phyloP scores from a whole-genome alignment of 2,888 invertebrate genomes.

The Cryptosula pallasiana region DNA sequence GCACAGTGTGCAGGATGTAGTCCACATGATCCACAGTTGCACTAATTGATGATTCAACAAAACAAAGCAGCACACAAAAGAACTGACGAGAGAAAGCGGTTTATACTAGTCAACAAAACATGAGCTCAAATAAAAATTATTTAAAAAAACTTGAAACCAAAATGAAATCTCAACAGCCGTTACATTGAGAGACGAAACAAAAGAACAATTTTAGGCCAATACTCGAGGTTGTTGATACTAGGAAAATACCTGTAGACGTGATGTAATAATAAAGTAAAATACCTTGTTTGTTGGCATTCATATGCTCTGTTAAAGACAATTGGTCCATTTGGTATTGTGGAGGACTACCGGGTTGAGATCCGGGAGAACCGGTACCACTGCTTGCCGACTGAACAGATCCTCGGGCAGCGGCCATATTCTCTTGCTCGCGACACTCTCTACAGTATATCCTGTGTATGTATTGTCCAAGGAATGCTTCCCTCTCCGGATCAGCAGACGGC shows the following conservation, averaged over 20 bases:
- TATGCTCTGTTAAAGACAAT: slow-evolving; percentile 82
- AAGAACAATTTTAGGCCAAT: no score
- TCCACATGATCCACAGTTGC: background rate
- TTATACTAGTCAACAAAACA: no score
- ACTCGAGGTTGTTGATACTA: no score
- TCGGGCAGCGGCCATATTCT: slow-evolving; percentile 30
- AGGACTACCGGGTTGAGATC: slow-evolving; percentile 50
- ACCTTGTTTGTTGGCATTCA: slow-evolving; percentile 98
- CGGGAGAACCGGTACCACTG: background rate
- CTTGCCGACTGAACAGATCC: no score
- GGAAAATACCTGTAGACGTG: no score
- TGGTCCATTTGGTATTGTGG: slow-evolving; percentile 90
- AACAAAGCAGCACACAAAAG: background rate
- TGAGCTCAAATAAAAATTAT: no score
- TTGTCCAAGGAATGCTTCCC: slow-evolving; percentile 37
- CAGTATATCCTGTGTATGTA: slow-evolving; percentile 47
- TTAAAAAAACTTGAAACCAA: no score
- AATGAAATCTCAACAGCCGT: no score
- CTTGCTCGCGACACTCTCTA: slow-evolving; percentile 45
- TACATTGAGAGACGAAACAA: no score
- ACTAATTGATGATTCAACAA: background rate
- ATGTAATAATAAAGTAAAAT: slow-evolving; percentile 57
- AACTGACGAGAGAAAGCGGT: no score
- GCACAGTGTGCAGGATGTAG: slow-evolving; percentile 34
- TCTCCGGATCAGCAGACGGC: slow-evolving; percentile 33